Evolutionary conservation across 1,140 invertebrate genomes (phyloP).

Genomic region (Temnothorax nylanderi): DNA sequence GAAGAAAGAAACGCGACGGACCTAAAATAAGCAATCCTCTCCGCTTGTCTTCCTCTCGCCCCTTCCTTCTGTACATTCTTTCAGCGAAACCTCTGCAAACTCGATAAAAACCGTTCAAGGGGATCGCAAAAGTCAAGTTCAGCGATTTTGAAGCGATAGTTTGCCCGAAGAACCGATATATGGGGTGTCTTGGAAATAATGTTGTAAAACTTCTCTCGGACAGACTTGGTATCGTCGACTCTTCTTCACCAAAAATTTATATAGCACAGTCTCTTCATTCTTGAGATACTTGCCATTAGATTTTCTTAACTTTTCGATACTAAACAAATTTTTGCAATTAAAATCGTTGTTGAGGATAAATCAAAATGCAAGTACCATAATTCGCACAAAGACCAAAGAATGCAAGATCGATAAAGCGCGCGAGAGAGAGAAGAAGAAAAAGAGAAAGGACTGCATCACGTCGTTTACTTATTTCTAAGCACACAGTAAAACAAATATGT

Average conservation of each 20-base stretch:
- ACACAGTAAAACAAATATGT: neutral
- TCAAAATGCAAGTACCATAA: neutral
- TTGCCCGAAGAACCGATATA: neutral
- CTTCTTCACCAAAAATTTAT: neutral
- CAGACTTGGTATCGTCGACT: neutral
- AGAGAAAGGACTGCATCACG: neutral
- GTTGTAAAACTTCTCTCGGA: neutral
- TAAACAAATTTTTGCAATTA: neutral
- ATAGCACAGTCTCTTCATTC: neutral
- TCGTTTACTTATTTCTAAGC: neutral
- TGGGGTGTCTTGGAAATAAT: neutral
- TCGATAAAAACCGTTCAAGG: slow-evolving; percentile 9
- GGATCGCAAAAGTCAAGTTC: slow-evolving; percentile 50
- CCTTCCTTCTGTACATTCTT: neutral
- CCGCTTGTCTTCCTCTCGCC: neutral
- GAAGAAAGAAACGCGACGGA: slow-evolving; percentile 42
- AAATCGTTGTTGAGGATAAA: neutral
- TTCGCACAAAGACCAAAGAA: neutral
- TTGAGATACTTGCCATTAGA: neutral
- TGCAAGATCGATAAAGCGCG: neutral
- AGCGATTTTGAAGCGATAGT: neutral
- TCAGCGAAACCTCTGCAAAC: slow-evolving; percentile 38
- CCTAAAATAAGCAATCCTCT: slow-evolving; percentile 62
- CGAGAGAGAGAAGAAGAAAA: no score
- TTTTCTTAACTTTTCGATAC: neutral